Percentiles rank a stretch among this genome's conserved stretches.
Evolutionary conservation across 2,888 invertebrate species (phyloP).

Genomic region (Operophtera brumata): DNA sequence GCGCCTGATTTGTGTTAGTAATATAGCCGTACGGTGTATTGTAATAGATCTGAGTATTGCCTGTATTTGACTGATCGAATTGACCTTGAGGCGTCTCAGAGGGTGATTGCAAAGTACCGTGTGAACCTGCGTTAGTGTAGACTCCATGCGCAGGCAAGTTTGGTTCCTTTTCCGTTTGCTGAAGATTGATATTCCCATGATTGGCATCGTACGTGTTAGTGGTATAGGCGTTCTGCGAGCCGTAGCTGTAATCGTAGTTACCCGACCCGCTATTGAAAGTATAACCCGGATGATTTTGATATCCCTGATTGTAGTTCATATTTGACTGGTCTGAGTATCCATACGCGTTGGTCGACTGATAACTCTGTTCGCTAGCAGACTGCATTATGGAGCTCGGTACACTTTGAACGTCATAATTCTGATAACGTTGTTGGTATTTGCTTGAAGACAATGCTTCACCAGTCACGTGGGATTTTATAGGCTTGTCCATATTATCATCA

Average conservation of each 20-base stretch:
- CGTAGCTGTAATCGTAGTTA: constrained; percentile 82
- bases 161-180: constrained; percentile 45
- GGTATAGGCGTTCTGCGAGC: constrained; percentile 75
- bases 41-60: constrained; percentile 63
- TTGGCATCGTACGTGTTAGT: constrained; percentile 43
- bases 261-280: constrained; percentile 79
- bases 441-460: constrained; percentile 59
- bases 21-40: constrained; percentile 76
- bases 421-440: constrained; percentile 39
- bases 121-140: constrained; percentile 74
- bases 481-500: constrained; percentile 63
- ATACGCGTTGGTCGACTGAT: constrained; percentile 41
- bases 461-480: constrained; percentile 71
- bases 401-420: constrained; percentile 33
- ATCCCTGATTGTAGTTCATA: constrained; percentile 51
- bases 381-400: constrained; percentile 27
- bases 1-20: constrained; percentile 53
- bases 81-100: constrained; percentile 56
- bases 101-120: constrained; percentile 72
- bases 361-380: constrained; percentile 38
- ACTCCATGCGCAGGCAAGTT: constrained; percentile 56
- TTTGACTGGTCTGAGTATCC: constrained; percentile 45
- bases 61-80: constrained; percentile 33
- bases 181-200: constrained; percentile 48
- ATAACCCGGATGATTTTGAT: constrained; percentile 83